Base-by-base conservation (phyloP, 2,888 invertebrate genomes). In the Athalia cordata region DNA sequence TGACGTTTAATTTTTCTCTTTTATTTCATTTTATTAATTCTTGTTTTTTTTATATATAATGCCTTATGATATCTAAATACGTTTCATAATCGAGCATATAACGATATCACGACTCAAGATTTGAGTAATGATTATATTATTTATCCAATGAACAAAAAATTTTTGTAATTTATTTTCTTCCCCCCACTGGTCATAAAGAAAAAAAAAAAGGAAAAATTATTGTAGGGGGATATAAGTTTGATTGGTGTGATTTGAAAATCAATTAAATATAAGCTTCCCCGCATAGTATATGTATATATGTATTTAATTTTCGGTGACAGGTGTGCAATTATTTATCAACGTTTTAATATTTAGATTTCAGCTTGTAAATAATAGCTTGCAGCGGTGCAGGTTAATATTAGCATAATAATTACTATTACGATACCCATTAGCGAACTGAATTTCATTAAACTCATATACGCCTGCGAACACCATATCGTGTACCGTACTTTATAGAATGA, bases 391-490 rank as follows among this genome's bases (percentile, higher is more conserved):
- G 55, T 55, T 59, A 29, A 57, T 72, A 47, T 47, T 66, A 66
- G n/a, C 47, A 47, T 59, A 72, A 47, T 57, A 59, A 72, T 72
- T 72, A 72, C 72, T 43, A 67, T 72, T 72, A 72, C 59, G 5
- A 45, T 8, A 70, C 47, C 45, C 7, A 72, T 72, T 57, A 45
- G 45, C 45, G 43, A 9, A 55, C 11, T 68, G 52, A 45, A 68
- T 68, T 57, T 68, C 55, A 68, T 45, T 68, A 15, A 55, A n/a
- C 55, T 55, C 55, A n/a, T n/a, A n/a, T n/a, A n/a, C n/a, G 4
- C 55, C 55, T 7, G 29, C 29, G 29, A 29, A 29, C 29, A 29
- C 29, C 29, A 29, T 29, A 29, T 29, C 29, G 29, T 29, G 29
- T 29, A 29, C 29, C 29, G 29, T 0, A 29, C 29, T 29, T 29